Evolutionary conservation across 2,888 invertebrate species (phyloP).

Genomic region (Microctonus hyperodae): DNA sequence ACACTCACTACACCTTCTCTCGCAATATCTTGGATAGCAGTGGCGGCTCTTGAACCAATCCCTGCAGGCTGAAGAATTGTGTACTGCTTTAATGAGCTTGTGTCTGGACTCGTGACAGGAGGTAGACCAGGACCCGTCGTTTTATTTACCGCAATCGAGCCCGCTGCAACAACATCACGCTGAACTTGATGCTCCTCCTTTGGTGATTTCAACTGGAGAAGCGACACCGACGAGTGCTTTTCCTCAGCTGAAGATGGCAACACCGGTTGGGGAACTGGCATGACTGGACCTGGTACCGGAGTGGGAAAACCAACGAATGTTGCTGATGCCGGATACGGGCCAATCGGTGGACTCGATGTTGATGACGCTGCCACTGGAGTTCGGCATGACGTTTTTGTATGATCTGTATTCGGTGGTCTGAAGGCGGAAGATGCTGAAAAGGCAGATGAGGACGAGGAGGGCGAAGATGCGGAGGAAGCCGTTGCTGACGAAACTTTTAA

Average conservation of each 20-base stretch:
- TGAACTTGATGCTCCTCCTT: conserved; percentile 56
- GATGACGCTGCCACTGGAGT: conserved; percentile 52
- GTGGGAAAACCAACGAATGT: conserved; percentile 78
- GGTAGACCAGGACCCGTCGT: conserved; percentile 51
- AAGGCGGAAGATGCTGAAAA: conserved; percentile 82
- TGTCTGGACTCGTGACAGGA: conserved; percentile 63
- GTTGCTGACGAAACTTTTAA: conserved; percentile 63
- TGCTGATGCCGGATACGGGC: conserved; percentile 74
- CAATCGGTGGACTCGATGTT: conserved; percentile 63
- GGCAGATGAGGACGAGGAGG: conserved; percentile 58
- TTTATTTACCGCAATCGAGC: conserved; percentile 44
- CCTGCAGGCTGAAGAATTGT: conserved; percentile 87
- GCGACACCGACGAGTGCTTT: conserved; percentile 62
- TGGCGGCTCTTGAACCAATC: conserved; percentile 80
- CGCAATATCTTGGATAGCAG: conserved; percentile 80
- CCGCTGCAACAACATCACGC: conserved; percentile 47
- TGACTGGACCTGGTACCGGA: conserved; percentile 54
- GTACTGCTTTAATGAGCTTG: conserved; percentile 77
- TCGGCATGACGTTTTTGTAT: conserved; percentile 66
- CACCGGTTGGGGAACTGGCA: conserved; percentile 56
- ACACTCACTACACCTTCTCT: conserved; percentile 73
- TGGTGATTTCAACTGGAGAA: conserved; percentile 64
- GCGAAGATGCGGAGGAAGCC: conserved; percentile 64
- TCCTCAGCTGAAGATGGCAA: conserved; percentile 59
- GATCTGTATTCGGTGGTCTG: conserved; percentile 75